Percentiles rank a stretch among this genome's conserved stretches.
phyloP scores from a whole-genome alignment of 1,140 invertebrate species.

The Conus betulinus region DNA sequence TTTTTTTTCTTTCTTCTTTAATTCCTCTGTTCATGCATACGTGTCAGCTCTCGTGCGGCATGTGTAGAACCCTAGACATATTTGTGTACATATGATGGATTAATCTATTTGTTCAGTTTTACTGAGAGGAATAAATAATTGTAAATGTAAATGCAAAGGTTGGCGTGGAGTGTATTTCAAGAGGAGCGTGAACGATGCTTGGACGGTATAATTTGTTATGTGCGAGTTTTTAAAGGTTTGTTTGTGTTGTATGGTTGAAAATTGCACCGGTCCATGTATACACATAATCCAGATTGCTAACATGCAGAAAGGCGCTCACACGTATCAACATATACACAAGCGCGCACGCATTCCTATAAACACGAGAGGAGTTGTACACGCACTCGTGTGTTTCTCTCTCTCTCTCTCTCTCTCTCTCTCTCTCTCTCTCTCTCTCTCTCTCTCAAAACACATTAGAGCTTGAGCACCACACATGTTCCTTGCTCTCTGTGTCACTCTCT shows the following conservation, averaged over 20 bases:
- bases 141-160: constrained; percentile 15
- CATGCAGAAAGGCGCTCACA: no score
- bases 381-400: no score
- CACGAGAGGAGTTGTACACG: no score
- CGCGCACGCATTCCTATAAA: no score
- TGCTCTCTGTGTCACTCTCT: no score
- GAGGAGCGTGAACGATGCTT: background rate
- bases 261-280: background rate
- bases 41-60: background rate
- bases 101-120: constrained; percentile 18
- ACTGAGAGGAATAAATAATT: constrained; percentile 25
- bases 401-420: no score
- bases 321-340: no score
- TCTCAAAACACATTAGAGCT: no score
- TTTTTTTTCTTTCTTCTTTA: background rate
- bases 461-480: no score
- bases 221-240: background rate
- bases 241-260: background rate
- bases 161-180: background rate
- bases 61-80: constrained; percentile 25
- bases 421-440: no score
- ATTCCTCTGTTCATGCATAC: background rate
- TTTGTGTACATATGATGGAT: constrained; percentile 26
- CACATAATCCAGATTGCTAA: no score
- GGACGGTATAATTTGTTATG: background rate